phyloP scores from a whole-genome alignment of 2,113 vertebrate genomes.

The Pedionomus torquatus region DNA sequence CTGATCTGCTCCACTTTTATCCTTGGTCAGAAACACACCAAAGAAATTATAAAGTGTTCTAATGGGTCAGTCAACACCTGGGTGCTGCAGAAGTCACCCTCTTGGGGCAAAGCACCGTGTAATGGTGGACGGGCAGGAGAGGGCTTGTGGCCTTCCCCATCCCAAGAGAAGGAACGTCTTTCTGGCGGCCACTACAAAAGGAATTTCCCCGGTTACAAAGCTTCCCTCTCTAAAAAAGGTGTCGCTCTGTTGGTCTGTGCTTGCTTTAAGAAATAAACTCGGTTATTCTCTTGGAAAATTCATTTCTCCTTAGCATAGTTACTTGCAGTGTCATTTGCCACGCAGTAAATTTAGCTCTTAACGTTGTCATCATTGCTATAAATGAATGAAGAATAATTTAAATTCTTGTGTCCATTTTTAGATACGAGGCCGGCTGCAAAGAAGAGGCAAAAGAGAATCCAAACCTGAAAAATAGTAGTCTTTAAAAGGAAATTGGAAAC shows the following conservation, averaged over 20 bases:
- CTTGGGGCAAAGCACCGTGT: not conserved
- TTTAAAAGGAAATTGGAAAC: not conserved
- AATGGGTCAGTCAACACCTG: not conserved
- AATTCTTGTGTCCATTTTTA: not conserved
- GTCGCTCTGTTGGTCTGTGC: not conserved
- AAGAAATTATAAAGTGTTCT: not conserved
- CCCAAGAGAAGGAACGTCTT: not conserved
- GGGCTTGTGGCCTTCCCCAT: rapidly evolving
- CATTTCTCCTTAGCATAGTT: not conserved
- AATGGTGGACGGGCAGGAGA: not conserved
- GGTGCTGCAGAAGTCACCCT: not conserved
- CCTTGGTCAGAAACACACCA: not conserved
- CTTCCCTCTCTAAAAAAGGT: not conserved
- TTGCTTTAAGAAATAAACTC: not conserved
- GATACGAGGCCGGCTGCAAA: not conserved
- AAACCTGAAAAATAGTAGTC: not conserved
- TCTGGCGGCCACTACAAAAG: not conserved
- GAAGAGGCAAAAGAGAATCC: not conserved
- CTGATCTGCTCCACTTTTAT: not conserved
- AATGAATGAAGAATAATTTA: slow-evolving; percentile 19
- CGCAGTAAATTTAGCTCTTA: not conserved
- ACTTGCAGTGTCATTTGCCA: not conserved
- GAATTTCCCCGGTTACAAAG: not conserved
- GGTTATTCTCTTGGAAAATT: not conserved
- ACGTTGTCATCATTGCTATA: not conserved